A percentile compares a stretch with the other conserved stretches of the same genome.
phyloP scores from a whole-genome alignment of 1,140 invertebrate species.

The Metopolophium dirhodum region DNA sequence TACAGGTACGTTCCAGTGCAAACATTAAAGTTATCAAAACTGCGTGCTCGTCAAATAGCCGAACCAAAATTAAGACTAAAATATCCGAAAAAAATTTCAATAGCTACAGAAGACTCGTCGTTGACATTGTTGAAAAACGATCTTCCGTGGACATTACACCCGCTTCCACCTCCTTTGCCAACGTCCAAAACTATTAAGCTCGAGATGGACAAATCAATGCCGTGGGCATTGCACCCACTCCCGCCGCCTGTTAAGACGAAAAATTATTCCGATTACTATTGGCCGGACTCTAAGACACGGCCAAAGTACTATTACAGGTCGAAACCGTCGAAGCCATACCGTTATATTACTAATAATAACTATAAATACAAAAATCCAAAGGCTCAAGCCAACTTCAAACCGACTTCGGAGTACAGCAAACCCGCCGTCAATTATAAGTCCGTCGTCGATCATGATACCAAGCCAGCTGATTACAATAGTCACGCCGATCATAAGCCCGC shows the following conservation, averaged over 20 bases:
- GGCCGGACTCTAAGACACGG: not conserved
- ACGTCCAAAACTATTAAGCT: slow-evolving; percentile 10
- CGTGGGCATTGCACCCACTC: slow-evolving; percentile 33
- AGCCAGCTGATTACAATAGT: not conserved
- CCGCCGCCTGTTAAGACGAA: slow-evolving; percentile 38
- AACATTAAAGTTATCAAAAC: slow-evolving; percentile 34
- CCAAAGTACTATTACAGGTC: not conserved
- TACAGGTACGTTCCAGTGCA: slow-evolving; percentile 42
- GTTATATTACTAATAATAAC: not conserved
- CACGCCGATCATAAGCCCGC: not conserved
- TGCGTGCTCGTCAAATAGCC: slow-evolving; percentile 19
- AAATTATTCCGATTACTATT: slow-evolving; percentile 28
- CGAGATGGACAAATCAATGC: not conserved
- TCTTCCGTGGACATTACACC: slow-evolving; percentile 10
- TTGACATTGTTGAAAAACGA: slow-evolving; percentile 18
- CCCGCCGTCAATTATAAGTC: not conserved
- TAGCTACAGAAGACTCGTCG: not conserved
- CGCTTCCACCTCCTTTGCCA: slow-evolving; percentile 37
- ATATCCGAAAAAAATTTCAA: slow-evolving; percentile 44
- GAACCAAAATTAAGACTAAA: slow-evolving; percentile 17
- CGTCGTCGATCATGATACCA: not conserved
- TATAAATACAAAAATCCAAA: not conserved
- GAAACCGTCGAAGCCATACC: not conserved
- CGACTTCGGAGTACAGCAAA: not conserved
- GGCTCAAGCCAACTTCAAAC: not conserved